These are phyloP conservation scores for Procambarus clarkii DNA, from an alignment of 1,140 invertebrate genomes.

Conservation along the genomic window DNA sequence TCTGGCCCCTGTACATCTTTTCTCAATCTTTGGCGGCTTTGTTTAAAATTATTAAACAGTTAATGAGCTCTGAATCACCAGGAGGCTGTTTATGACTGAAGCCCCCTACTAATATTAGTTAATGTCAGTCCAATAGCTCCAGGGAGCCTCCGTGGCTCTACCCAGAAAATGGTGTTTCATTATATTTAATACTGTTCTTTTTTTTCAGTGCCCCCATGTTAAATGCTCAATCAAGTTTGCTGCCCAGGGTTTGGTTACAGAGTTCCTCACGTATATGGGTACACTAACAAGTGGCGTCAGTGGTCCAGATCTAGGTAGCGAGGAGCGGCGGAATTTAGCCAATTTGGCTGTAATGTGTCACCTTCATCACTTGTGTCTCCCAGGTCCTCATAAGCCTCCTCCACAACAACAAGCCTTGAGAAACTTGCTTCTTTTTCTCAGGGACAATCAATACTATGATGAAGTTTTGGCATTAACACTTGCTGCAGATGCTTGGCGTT, in stretches of 20 bases:
- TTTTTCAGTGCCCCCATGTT: conserved; percentile 80
- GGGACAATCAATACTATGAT: conserved; percentile 83
- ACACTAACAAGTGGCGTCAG: conserved; percentile 79
- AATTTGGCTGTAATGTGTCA: conserved; percentile 83
- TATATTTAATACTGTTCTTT: neutral
- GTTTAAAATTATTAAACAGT: too few species aligned
- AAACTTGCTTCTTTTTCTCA: conserved; percentile 79
- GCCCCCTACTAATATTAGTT: too few species aligned
- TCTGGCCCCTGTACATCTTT: too few species aligned
- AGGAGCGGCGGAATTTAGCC: conserved; percentile 82
- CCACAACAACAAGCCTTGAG: conserved; percentile 46
- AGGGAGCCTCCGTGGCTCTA: too few species aligned
- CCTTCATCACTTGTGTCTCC: conserved; percentile 78
- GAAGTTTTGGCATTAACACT: conserved; percentile 83
- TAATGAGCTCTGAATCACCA: too few species aligned
- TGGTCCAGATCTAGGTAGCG: conserved; percentile 79
- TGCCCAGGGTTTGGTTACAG: conserved; percentile 82
- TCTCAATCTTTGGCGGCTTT: too few species aligned
- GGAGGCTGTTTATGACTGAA: too few species aligned
- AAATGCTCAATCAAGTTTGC: conserved; percentile 86
- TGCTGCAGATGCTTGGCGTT: conserved; percentile 80
- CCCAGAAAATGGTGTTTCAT: too few species aligned
- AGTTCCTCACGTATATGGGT: conserved; percentile 82
- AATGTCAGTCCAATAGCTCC: too few species aligned
- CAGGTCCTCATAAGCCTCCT: conserved; percentile 33